A percentile compares a stretch with the other conserved stretches of the same genome.
phyloP scores from a whole-genome alignment of 2,113 vertebrate genomes.

The Odocoileus virginianus region DNA sequence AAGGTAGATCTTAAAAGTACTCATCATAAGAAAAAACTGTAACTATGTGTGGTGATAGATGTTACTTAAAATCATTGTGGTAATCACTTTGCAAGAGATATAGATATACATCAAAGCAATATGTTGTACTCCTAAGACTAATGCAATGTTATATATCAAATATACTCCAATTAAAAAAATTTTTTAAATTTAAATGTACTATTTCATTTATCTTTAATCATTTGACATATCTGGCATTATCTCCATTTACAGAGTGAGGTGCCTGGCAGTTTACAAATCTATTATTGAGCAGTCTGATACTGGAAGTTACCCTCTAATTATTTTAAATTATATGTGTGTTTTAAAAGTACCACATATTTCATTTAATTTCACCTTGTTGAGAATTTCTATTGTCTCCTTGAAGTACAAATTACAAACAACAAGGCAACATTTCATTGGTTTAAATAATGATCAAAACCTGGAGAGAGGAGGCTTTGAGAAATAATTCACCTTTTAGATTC shows the following conservation, averaged over 20 bases:
- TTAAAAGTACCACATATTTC: neutral
- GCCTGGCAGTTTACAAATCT: neutral
- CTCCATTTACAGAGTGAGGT: neutral
- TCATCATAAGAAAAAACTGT: neutral
- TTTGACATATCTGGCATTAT: neutral
- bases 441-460: neutral
- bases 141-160: neutral
- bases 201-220: neutral
- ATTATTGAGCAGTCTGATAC: neutral
- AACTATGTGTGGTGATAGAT: neutral
- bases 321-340: neutral
- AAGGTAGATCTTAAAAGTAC: neutral
- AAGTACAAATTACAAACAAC: neutral
- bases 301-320: neutral
- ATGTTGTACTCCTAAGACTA: neutral
- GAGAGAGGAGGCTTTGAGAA: neutral
- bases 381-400: neutral
- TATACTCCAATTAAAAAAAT: neutral
- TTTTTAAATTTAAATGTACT: neutral
- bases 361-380: neutral
- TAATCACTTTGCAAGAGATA: neutral
- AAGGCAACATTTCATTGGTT: neutral
- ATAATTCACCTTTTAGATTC: neutral
- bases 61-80: neutral
- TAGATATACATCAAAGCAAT: neutral